These are phyloP conservation scores for Drosophila sulfurigaster DNA, from an alignment of 1,140 invertebrate genomes.

Conservation along the genomic window DNA sequence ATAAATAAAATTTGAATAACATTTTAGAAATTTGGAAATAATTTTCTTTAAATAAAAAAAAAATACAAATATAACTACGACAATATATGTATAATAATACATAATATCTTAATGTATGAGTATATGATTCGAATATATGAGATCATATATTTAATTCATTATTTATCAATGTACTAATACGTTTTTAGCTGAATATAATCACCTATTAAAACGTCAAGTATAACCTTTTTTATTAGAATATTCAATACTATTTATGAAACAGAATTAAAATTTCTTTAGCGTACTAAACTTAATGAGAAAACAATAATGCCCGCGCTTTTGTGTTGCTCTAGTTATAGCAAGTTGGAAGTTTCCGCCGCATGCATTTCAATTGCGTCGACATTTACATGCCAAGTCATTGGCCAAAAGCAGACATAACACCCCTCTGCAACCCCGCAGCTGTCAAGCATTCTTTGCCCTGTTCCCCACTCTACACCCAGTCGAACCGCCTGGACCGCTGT, in stretches of 20 bases:
- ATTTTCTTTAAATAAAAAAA: no score
- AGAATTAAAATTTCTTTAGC: neutral
- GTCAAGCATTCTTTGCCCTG: neutral
- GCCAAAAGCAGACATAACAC: constrained; percentile 33
- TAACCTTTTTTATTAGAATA: neutral
- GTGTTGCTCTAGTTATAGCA: constrained; percentile 46
- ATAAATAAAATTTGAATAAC: no score
- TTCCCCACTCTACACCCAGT: neutral
- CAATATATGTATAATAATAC: no score
- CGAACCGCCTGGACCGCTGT: neutral
- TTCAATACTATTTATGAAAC: neutral
- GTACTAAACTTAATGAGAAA: constrained; percentile 12
- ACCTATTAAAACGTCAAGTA: no score
- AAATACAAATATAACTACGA: no score
- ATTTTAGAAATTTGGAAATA: no score
- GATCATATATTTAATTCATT: neutral
- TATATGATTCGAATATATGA: neutral
- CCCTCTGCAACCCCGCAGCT: neutral
- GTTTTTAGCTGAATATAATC: no score
- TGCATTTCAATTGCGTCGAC: constrained; percentile 80
- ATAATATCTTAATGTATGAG: no score
- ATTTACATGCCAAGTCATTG: constrained; percentile 80
- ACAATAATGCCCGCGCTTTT: constrained; percentile 23
- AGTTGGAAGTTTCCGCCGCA: constrained; percentile 67
- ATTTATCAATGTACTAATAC: neutral